Evolutionary conservation across 37 sponge, comb jelly and placozoan genomes (phyloP).

Genomic region (Spongilla lacustris): DNA sequence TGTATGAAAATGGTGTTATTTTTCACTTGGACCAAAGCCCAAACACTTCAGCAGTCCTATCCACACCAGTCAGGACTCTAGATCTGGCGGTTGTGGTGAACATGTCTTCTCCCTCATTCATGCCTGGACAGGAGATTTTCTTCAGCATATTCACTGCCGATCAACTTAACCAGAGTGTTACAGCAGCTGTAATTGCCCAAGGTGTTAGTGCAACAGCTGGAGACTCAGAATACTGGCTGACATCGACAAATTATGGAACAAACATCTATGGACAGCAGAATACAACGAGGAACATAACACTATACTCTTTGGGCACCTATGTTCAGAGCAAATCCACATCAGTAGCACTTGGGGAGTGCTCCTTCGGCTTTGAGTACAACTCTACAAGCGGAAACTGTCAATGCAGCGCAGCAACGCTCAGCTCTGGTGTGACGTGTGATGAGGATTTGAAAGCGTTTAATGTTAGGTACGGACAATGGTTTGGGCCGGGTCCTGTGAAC

Average conservation of each 20-base stretch:
- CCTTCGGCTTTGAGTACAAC: background rate
- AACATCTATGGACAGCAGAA: background rate
- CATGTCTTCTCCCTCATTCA: background rate
- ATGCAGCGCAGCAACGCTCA: background rate
- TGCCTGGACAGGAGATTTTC: background rate
- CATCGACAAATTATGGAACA: background rate
- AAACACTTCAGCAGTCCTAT: background rate
- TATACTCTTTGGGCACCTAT: background rate
- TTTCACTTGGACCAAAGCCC: background rate
- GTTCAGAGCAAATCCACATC: background rate
- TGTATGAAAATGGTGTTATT: background rate
- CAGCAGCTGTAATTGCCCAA: background rate
- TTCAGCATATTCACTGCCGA: background rate
- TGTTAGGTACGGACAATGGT: constrained; percentile 28
- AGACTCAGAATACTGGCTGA: background rate
- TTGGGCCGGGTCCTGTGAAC: constrained; percentile 15
- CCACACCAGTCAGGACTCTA: background rate
- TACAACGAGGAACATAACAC: background rate
- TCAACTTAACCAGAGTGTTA: background rate
- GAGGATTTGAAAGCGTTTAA: background rate
- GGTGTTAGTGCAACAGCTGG: background rate
- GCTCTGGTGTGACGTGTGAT: background rate
- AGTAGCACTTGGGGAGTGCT: constrained; percentile 10
- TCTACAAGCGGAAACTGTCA: background rate
- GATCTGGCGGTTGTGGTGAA: background rate